These are phyloP conservation scores for Onychorhynchus coronatus DNA, from an alignment of 2,113 vertebrate genomes.

Conservation along the genomic window DNA sequence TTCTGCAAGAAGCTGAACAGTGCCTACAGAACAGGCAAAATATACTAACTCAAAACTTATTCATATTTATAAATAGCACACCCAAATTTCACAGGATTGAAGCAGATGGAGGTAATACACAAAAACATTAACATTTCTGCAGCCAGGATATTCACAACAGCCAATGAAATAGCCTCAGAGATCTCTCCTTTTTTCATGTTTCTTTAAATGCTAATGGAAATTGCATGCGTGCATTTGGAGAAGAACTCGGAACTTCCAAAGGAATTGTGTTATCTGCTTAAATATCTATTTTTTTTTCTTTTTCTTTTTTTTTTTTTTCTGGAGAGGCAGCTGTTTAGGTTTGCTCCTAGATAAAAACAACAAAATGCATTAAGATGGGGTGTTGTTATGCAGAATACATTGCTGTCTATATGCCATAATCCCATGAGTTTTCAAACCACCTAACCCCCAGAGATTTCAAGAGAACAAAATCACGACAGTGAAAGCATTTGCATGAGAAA, in stretches of 20 bases:
- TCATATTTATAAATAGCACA: slow-evolving; percentile 59
- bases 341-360: not conserved
- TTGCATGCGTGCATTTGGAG: not conserved
- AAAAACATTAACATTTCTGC: slow-evolving; percentile 60
- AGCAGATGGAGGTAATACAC: slow-evolving; percentile 56
- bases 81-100: slow-evolving; percentile 36
- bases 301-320: not conserved
- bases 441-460: not conserved
- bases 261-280: not conserved
- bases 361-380: not conserved
- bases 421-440: not conserved
- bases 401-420: not conserved
- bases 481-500: not conserved
- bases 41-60: slow-evolving; percentile 18
- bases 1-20: slow-evolving; percentile 18
- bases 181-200: not conserved
- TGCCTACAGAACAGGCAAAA: not conserved
- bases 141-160: slow-evolving; percentile 25
- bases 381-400: not conserved
- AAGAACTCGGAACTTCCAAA: not conserved
- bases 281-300: not conserved
- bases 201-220: slow-evolving; percentile 40
- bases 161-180: not conserved
- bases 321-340: not conserved
- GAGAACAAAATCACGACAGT: not conserved